Base-by-base conservation (phyloP, 2,797 vertebrate species). In the Gymnodraco acuticeps region DNA sequence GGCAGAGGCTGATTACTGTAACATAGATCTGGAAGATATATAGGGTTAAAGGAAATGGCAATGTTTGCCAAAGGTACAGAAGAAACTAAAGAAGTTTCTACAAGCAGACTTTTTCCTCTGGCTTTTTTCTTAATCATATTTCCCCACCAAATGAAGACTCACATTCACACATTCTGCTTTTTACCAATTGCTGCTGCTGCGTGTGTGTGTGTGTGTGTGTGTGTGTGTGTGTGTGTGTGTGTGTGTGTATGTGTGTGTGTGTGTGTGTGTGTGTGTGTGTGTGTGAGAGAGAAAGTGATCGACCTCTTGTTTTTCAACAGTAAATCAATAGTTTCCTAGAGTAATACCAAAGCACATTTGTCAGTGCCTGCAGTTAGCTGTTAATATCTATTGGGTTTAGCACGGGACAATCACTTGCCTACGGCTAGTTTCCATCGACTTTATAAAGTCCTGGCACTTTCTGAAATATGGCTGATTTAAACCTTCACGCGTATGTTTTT, bases 251-350 rank as follows among this genome's bases (percentile, higher is more conserved):
- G 27, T 4, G 27, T 5, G 27, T 1, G 27, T 27, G 27, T 27
- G 27, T 5, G 27, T 27, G 27, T 27, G 27, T 4, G 27, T 5
- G 4, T 1, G 3, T 4, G 27, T 4, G 27, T 27, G 27, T 27
- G 27, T 4, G 27, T 27, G 4, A 4, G 16, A 17, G 47, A 15
- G 70, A 3, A 38, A 13, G 52, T 13, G 60, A 83, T 82, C 64
- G 67, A 79, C 53, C 33, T 68, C 75, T 83, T 27, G 27, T 86
- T 92, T 92, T 89, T 77, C 68, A 83, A 77, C 68, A 56, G 66
- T 53, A 85, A 89, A 91, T 93, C 89, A 84, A 92, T 91, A 76
- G 56, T 73, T 82, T 78, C 75, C 81, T 75, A 63, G 83, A 81
- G 73, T 84, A 84, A 87, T 84, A 76, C 23, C 64, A 54, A 60